Base-by-base conservation (phyloP, 2,113 vertebrate species). In the Pardalotus punctatus region DNA sequence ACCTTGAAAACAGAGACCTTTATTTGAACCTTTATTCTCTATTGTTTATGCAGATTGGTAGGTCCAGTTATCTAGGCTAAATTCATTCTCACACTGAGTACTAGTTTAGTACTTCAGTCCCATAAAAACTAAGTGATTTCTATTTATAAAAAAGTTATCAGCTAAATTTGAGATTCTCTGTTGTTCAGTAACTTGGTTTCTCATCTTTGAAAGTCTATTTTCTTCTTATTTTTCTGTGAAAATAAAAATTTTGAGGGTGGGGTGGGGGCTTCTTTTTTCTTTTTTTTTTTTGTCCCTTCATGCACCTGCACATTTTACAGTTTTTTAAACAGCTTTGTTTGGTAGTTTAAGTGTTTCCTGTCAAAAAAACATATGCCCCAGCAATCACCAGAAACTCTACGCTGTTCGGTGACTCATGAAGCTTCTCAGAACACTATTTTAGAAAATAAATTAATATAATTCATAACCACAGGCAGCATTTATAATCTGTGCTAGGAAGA, bases 351-450 rank as follows among this genome's bases (percentile, higher is more conserved):
- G 21, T 67, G 53, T 47, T 90, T n/a, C 27, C 40, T 90, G 73
- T 69, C 48, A 81, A 15, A 64, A 69, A 88, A 64, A 38, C 42
- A 43, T 38, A 47, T 61, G 40, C 2, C 31, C 27, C 28, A 42
- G n/a, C 19, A 48, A 56, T 70, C 60, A 74, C 20, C 85, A 88
- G 72, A 81, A 91, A 70, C 51, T 58, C 10, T 53, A 65, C 1
- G 33, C 42, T 81, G 23, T 88, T 94, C 1, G 0, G 56, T 74
- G 56, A 91, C 40, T 84, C 48, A 35, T 18, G 21, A 69, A 81
- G 10, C 35, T 82, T 85, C 77, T 89, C 73, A 93, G 78, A 95
- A 85, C 31, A 76, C 11, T n/a, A 60, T 93, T 42, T 54, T 50
- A 56, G 16, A 3, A 79, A 93, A 94, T 48, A 90, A 83, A 90